Evolutionary conservation across 1,140 invertebrate genomes (phyloP), one percentile per base, ranked within the genome.

Genomic region (Pygmarrhopalites habei): DNA sequence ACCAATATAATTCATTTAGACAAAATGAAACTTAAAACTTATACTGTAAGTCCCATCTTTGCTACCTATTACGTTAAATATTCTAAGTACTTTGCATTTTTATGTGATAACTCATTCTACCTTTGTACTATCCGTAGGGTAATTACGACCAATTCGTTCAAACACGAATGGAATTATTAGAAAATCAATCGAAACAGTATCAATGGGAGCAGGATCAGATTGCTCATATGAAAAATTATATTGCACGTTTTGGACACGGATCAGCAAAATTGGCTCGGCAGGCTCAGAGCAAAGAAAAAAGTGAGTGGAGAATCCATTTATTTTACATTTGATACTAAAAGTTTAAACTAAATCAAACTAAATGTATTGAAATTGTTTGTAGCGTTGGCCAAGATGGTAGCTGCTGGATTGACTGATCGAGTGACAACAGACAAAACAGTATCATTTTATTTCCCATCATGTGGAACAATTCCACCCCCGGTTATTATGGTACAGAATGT

Each of bases 151-250:
- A 90, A 0, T 99, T 98, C 75, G 83, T 96, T 3, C 82, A 87
- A 66, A 97, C 94, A 2, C 80, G 95, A 62, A 81, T 90, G 80
- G 97, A 99, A 77, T 79, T 97, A 65, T 79, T 98, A 58, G 96
- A 99, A 77, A 99, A 99, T 79, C 96, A 99, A 79, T 92, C 89
- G 81, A 99, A 99, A 75, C 90, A 95, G 70, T 99, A 98, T 75
- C 94, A 98, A 71, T 99, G 95, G 96, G 95, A 99, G 78, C 97
- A 99, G 76, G 94, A 97, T 79, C 95, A 99, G 79, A 98, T 99
- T 57, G 82, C 92, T 62, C 91, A 99, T 73, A 99, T 99, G 96
- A 99, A 98, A 85, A 97, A 99, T 76, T 99, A 99, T 76, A 98
- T 99, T 70, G 97, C 96, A 0, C 79, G 96, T 57, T 99, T 99